Evolutionary conservation across 2,888 invertebrate genomes (phyloP).

Genomic region (Baronia brevicornis): DNA sequence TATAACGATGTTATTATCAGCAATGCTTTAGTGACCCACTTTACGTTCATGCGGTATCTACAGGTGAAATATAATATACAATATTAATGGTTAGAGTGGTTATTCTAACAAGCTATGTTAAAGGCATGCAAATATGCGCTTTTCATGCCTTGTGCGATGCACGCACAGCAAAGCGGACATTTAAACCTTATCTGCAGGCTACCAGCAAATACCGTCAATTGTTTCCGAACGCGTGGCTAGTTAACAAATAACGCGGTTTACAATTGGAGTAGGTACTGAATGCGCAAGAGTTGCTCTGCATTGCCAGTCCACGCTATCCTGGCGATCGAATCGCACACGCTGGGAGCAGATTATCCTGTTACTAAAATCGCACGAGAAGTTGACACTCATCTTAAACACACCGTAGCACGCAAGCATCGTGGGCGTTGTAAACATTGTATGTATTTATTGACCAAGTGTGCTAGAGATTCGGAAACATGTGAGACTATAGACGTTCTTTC

Average conservation of each 20-base stretch:
- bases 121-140: conserved; percentile 13
- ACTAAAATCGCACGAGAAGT: background rate
- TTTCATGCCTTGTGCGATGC: conserved; percentile 18
- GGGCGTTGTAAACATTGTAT: no score
- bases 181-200: conserved; percentile 61
- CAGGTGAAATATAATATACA: no score
- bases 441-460: no score
- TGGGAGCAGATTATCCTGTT: conserved; percentile 22
- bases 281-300: conserved; percentile 42
- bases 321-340: conserved; percentile 55
- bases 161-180: conserved; percentile 37
- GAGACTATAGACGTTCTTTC: conserved; percentile 12
- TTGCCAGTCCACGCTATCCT: conserved; percentile 61
- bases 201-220: conserved; percentile 62
- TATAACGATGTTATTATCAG: no score
- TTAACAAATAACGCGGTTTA: conserved; percentile 68
- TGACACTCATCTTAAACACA: background rate
- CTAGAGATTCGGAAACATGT: no score
- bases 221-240: conserved; percentile 72
- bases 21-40: no score
- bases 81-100: no score
- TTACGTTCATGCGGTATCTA: no score
- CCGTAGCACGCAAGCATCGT: conserved; percentile 1
- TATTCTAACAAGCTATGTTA: no score
- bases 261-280: conserved; percentile 67